Evolutionary conservation across 2,113 vertebrate species (phyloP).

Genomic region (Apaloderma vittatum): DNA sequence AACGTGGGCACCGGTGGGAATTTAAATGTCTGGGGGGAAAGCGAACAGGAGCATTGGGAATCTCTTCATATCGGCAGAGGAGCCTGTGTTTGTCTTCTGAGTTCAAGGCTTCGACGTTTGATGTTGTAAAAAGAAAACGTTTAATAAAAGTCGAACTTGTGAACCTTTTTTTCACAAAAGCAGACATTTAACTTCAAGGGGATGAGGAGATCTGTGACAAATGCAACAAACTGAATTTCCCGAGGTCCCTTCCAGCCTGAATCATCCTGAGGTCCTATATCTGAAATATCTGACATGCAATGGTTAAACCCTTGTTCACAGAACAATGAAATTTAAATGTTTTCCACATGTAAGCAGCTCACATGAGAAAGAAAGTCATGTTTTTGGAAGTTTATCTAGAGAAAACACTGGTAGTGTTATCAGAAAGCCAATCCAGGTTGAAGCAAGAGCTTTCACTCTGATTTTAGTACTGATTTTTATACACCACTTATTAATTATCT

Average conservation of each 20-base stretch:
- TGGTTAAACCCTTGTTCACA: not conserved
- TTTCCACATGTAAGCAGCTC: not conserved
- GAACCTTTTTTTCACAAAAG: not conserved
- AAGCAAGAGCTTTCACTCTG: not conserved
- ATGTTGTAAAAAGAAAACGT: not conserved
- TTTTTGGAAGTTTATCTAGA: not conserved
- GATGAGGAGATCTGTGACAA: rapidly evolving
- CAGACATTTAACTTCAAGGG: not conserved
- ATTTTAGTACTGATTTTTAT: not conserved
- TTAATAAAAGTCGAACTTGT: not conserved
- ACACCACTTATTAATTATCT: not conserved
- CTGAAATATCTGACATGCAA: not conserved
- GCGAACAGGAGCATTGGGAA: not conserved
- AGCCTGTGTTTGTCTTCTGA: not conserved
- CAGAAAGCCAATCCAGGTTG: not conserved
- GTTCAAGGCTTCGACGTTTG: not conserved
- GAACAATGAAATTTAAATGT: not conserved
- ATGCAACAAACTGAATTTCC: not conserved
- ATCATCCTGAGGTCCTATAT: not conserved
- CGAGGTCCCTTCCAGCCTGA: not conserved
- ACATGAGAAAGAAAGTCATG: not conserved
- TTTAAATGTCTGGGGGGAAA: not conserved
- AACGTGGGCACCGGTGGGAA: not conserved
- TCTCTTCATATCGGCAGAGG: not conserved
- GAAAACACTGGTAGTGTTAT: not conserved